phyloP scores from a whole-genome alignment of 1,140 invertebrate species.

The Homalodisca vitripennis region DNA sequence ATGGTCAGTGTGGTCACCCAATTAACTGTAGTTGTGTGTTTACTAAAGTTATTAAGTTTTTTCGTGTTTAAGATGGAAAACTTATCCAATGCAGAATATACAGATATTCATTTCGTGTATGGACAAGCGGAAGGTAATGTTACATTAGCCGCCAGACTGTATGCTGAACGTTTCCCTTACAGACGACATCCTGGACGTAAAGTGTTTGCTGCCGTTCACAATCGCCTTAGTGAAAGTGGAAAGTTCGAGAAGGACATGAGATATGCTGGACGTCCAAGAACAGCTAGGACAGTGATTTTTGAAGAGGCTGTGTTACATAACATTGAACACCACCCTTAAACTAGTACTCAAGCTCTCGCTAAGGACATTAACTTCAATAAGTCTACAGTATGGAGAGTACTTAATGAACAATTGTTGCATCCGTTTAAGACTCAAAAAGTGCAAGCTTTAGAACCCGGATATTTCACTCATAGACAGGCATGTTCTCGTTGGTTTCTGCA shows the following conservation, averaged over 20 bases:
- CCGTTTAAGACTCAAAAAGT: slow-evolving; percentile 14
- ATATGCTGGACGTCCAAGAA: slow-evolving; percentile 13
- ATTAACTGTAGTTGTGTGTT: no score
- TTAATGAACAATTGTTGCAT: background rate
- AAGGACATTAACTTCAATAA: background rate
- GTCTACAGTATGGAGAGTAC: background rate
- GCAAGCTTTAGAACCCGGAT: background rate
- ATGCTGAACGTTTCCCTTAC: no score
- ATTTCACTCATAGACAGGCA: background rate
- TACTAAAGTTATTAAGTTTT: no score
- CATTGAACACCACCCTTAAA: background rate
- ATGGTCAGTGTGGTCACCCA: no score
- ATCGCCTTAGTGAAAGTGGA: background rate
- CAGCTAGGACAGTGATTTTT: slow-evolving; percentile 11
- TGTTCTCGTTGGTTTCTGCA: slow-evolving; percentile 12
- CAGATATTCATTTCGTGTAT: no score
- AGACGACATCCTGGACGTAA: no score
- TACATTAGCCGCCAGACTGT: no score
- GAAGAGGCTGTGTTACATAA: slow-evolving; percentile 5
- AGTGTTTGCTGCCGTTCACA: background rate
- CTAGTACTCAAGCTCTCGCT: background rate
- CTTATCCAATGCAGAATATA: no score
- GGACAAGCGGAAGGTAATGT: no score
- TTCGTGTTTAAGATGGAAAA: no score
- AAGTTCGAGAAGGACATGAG: background rate